Conservation (phyloP, 2,113 vertebrate genomes). For the Eulemur macaco region DNA sequence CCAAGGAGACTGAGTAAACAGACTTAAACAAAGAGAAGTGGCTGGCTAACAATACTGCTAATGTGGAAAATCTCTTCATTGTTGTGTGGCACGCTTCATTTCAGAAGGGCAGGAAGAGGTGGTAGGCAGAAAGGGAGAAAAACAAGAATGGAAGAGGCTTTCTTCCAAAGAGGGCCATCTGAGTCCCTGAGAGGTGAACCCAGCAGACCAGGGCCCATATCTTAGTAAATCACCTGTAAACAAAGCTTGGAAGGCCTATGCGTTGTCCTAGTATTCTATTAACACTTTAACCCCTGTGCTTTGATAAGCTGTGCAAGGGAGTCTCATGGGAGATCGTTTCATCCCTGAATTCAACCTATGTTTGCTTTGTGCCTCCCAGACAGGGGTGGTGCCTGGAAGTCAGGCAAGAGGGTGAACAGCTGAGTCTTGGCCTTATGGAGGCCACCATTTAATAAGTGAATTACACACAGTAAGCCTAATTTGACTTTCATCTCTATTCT, state of each 20-base stretch:
- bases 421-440: not conserved
- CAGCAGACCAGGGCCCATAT: rapidly evolving
- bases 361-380: not conserved
- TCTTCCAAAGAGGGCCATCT: not conserved
- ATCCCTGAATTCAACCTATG: not conserved
- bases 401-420: not conserved
- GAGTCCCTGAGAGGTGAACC: not conserved
- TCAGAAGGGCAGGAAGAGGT: conserved; percentile 61
- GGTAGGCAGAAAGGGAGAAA: not conserved
- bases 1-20: conserved; percentile 86
- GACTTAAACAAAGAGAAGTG: conserved; percentile 84
- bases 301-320: not conserved
- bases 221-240: not conserved
- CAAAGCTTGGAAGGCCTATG: not conserved
- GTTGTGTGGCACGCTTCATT: conserved; percentile 75
- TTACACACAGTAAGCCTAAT: not conserved
- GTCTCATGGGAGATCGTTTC: not conserved
- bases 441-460: not conserved
- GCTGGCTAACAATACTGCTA: conserved; percentile 70
- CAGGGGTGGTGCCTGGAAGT: not conserved
- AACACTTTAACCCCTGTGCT: not conserved
- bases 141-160: not conserved
- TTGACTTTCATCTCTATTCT: not conserved
- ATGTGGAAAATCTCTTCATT: conserved; percentile 77
- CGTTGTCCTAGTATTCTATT: not conserved